These are phyloP conservation scores for Muschampia plurimacula DNA, from an alignment of 2,888 invertebrate genomes.

Conservation along the genomic window DNA sequence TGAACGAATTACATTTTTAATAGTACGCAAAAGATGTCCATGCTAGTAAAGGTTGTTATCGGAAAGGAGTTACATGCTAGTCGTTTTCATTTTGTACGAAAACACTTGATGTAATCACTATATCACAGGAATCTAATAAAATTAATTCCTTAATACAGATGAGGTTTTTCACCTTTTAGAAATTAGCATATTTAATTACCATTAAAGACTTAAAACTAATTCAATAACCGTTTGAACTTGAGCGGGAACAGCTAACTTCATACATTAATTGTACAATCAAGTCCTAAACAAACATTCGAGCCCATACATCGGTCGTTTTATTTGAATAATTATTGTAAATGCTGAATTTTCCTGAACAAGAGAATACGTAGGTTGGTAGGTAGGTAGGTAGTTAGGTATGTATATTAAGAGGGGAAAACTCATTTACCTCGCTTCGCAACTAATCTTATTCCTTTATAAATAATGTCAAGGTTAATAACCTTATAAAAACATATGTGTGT, in stretches of 20 bases:
- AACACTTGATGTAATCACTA: too few species aligned
- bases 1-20: slow-evolving; percentile 3
- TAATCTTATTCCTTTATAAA: too few species aligned
- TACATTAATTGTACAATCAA: slow-evolving; percentile 69
- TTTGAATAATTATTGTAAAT: slow-evolving; percentile 69
- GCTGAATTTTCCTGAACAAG: slow-evolving; percentile 68
- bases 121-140: too few species aligned
- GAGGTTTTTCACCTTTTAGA: background rate
- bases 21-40: background rate
- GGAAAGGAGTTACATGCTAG: too few species aligned
- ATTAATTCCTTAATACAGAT: background rate
- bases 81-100: too few species aligned
- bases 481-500: background rate
- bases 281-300: slow-evolving; percentile 69
- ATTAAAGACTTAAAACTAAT: slow-evolving; percentile 48
- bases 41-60: too few species aligned
- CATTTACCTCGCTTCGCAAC: slow-evolving; percentile 45
- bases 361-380: background rate
- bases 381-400: background rate
- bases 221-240: slow-evolving; percentile 52
- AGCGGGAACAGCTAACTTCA: slow-evolving; percentile 44
- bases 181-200: slow-evolving; percentile 21
- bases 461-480: background rate
- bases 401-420: slow-evolving; percentile 55
- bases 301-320: slow-evolving; percentile 45